Base-by-base conservation (phyloP, 2,113 vertebrate species). In the Protobothrops flavoviridis region DNA sequence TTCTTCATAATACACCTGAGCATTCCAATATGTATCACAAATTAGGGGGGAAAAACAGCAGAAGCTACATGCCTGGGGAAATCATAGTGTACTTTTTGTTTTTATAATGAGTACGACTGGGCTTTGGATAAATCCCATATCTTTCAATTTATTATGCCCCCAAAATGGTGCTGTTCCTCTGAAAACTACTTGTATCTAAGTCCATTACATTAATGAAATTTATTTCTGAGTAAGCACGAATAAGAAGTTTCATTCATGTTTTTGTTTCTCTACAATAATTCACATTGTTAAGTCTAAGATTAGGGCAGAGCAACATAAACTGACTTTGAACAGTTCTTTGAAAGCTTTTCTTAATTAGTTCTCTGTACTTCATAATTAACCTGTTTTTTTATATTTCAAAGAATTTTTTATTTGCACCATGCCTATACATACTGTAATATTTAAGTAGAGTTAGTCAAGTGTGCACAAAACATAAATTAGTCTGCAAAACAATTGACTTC, bases 321-420 rank as follows among this genome's bases (percentile, higher is more conserved):
- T 96, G 91, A 93, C 95, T 97, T 95, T 96, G 64, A 5, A 59
- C 85, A 94, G 81, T 94, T 92, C 93, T 92, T 95, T 93, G 93
- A 91, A 96, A 94, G 88, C 91, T 95, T n/a, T 88, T 93, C 93
- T 94, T 94, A 95, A 97, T 96, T 95, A 96, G 96, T 94, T 8
- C 26, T 85, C 93, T 94, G 93, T 57, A 93, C 43, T 94, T 56
- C 93, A 50, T 33, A 93, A 93, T 94, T 96, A 95, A 95, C 91
- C 39, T 93, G 85, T 21, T 95, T 95, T 91, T 91, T 59, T 57
- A 92, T 85, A 95, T 96, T 96, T 57, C 59, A 94, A 87, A 86
- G 96, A 95, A 95, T 95, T 88, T 59, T 29, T 13, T 24, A 39
- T 87, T 52, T 8, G 12, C 64, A 9, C 1, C 33, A 45, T 85